These are phyloP conservation scores for Enteromius treurensis DNA, from an alignment of 2,797 vertebrate genomes.

Conservation along the genomic window DNA sequence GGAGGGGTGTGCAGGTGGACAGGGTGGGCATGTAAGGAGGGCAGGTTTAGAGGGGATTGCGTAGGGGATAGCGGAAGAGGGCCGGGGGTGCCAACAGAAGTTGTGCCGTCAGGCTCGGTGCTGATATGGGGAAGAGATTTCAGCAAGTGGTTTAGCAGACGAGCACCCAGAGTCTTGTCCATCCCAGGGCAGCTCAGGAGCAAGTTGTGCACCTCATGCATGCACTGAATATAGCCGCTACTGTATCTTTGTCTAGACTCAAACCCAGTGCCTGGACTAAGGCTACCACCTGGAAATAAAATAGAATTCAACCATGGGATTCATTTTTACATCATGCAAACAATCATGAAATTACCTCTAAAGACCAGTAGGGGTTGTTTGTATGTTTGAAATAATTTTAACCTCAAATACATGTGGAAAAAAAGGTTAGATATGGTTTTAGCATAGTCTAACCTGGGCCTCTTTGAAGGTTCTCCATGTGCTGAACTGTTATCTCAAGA, in stretches of 20 bases:
- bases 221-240: slow-evolving; percentile 71
- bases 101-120: slow-evolving; percentile 20
- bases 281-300: slow-evolving; percentile 46
- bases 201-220: slow-evolving; percentile 72
- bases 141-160: slow-evolving; percentile 70
- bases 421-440: neutral
- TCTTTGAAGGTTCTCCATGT: slow-evolving; percentile 69
- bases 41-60: slow-evolving; percentile 50
- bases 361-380: neutral
- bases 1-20: slow-evolving; percentile 48
- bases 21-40: slow-evolving; percentile 44
- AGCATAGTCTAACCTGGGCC: slow-evolving; percentile 55
- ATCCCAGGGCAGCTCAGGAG: slow-evolving; percentile 68
- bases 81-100: slow-evolving; percentile 26
- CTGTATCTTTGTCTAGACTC: slow-evolving; percentile 70
- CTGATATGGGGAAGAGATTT: slow-evolving; percentile 67
- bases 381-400: neutral
- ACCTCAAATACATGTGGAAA: neutral
- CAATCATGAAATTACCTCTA: neutral
- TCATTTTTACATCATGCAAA: neutral
- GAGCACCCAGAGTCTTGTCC: slow-evolving; percentile 69
- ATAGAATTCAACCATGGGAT: neutral
- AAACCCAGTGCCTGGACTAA: slow-evolving; percentile 54
- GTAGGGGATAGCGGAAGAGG: slow-evolving; percentile 54
- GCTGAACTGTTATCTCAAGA: slow-evolving; percentile 70